Evolutionary conservation across 2,888 invertebrate genomes (phyloP).

Genomic region (Acronicta alni): DNA sequence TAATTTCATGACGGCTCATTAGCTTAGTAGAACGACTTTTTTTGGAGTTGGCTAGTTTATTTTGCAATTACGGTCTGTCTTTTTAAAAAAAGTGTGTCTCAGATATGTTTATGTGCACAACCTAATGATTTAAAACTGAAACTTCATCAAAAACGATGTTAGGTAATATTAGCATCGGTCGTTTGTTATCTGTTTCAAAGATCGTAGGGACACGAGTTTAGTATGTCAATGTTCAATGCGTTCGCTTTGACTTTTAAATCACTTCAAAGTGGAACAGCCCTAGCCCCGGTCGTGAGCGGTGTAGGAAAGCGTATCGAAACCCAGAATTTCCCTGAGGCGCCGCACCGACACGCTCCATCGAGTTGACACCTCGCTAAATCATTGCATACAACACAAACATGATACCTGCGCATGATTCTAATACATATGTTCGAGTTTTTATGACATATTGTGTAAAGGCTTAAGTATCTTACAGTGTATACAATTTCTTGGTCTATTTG

Average conservation of each 20-base stretch:
- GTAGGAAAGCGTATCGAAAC: slow-evolving; percentile 67
- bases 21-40: background rate
- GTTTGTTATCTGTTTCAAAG: no score
- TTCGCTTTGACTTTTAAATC: slow-evolving; percentile 35
- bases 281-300: slow-evolving; percentile 44
- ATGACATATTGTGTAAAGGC: background rate
- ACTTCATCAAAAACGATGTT: no score
- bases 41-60: no score
- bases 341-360: slow-evolving; percentile 57
- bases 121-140: no score
- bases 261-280: slow-evolving; percentile 38
- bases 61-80: no score
- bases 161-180: no score
- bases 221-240: slow-evolving; percentile 8
- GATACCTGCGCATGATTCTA: slow-evolving; percentile 31
- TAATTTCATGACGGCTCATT: background rate
- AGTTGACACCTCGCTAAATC: slow-evolving; percentile 56
- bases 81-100: no score
- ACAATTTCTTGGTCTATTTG: no score
- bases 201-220: background rate
- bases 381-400: slow-evolving; percentile 33
- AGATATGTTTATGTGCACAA: no score
- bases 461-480: no score
- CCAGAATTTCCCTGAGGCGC: slow-evolving; percentile 64
- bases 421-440: slow-evolving; percentile 22